Evolutionary conservation across 1,140 invertebrate species (phyloP), one percentile per base, ranked within the genome.

Genomic region (Drosophila prosaltans): DNA sequence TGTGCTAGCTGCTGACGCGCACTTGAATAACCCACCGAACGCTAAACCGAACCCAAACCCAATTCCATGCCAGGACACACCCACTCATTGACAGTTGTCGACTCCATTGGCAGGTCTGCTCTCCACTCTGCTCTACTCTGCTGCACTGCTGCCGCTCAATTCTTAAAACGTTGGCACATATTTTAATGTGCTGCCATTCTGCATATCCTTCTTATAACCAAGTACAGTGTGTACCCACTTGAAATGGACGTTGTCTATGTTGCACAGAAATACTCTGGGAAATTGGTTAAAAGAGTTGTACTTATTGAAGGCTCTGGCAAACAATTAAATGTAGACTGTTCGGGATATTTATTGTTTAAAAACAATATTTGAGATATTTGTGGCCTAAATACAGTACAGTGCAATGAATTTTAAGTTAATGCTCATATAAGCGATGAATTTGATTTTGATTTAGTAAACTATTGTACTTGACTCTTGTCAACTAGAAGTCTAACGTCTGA

Each of bases 181-280:
- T 86, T 83, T 88, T 88, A 86, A 86, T 86, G 76, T 88, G 80
- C 83, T 86, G 59, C 80, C 78, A 77, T 68, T 36, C 32, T 69
- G 76, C 80, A 77, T 71, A 80, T 88, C 67, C 66, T 61, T 32
- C 60, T 41, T 64, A 60, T 61, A 16, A 64, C 51, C 28, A 77
- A 61, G 63, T 39, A 59, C 57, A 59, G 57, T 59, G 16, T 3
- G 1, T 4, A 24, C 32, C 32, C 36, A 32, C 1, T 30, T n/a
- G 8, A 30, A 16, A 58, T 16, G 24, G 1, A 11, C 28, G 16
- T 16, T 16, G 16, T 16, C 16, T 16, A 16, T 16, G 16, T 16
- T 16, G 16, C 9, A 28, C 11, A 28, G 9, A 55, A 55, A 55
- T 30, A 30, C 4, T 30, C 28, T 2, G 2, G 28, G 28, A 4